Percentiles rank a stretch among this genome's conserved stretches.
Evolutionary conservation across 1,140 invertebrate genomes (phyloP).

Genomic region (Acromyrmex echinatior): DNA sequence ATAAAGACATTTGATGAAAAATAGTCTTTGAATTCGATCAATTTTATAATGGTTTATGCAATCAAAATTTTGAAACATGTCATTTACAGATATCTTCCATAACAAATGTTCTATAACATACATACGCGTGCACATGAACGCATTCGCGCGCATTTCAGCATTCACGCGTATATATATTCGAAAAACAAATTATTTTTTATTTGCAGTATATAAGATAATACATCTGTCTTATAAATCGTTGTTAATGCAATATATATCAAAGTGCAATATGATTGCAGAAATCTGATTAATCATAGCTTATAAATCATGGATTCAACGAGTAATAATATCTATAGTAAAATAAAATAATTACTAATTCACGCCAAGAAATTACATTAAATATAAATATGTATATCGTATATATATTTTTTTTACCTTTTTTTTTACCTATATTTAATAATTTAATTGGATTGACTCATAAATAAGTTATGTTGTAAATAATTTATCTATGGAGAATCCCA

Average conservation of each 20-base stretch:
- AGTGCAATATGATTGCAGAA: constrained; percentile 4
- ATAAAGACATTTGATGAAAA: constrained; percentile 58
- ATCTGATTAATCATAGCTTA: constrained; percentile 23
- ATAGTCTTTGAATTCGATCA: constrained; percentile 65
- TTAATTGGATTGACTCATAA: not conserved
- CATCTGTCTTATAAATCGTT: not conserved
- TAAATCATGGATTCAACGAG: constrained; percentile 13
- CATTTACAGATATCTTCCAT: constrained; percentile 6
- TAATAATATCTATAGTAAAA: constrained; percentile 26
- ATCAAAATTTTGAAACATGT: constrained; percentile 58
- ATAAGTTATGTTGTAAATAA: not conserved
- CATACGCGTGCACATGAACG: not conserved
- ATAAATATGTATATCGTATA: constrained; percentile 53
- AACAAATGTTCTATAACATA: not conserved
- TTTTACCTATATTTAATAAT: not conserved
- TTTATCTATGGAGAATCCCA: not conserved
- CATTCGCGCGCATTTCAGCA: not conserved
- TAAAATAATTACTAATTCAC: constrained; percentile 44
- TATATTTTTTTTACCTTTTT: not conserved
- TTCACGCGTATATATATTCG: not conserved
- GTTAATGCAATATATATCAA: constrained; percentile 21
- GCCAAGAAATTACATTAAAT: constrained; percentile 46
- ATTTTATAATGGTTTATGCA: constrained; percentile 53
- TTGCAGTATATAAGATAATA: constrained; percentile 34
- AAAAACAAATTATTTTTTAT: not conserved